Evolutionary conservation across 2,113 vertebrate species (phyloP).

Genomic region (Corythornis cristatus): DNA sequence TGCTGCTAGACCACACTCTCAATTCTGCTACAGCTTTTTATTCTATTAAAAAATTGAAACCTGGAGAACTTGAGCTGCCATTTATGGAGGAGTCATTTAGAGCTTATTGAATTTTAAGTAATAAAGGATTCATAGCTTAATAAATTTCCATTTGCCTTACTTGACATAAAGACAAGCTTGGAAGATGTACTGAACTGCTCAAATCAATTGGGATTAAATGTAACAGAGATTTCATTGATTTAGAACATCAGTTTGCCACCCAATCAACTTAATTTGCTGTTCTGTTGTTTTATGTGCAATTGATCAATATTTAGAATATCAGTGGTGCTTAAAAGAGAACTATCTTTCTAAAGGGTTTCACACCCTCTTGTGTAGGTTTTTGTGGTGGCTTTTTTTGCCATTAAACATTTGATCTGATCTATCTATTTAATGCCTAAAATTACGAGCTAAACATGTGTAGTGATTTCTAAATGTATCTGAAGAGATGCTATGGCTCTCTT

Average conservation of each 20-base stretch:
- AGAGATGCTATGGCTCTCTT: background rate
- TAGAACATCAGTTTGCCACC: background rate
- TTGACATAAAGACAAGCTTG: slow-evolving; percentile 11
- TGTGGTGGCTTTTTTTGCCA: background rate
- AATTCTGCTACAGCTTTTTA: background rate
- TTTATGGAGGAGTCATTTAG: slow-evolving; percentile 47
- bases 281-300: slow-evolving; percentile 38
- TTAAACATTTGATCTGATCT: background rate
- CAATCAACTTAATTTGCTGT: slow-evolving; percentile 54
- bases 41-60: slow-evolving; percentile 16
- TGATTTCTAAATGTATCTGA: background rate
- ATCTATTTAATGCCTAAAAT: background rate
- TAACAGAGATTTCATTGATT: slow-evolving; percentile 45
- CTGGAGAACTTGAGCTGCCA: background rate
- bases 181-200: slow-evolving; percentile 28
- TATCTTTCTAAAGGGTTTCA: background rate
- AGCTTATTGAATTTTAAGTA: slow-evolving; percentile 48
- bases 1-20: background rate
- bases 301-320: slow-evolving; percentile 46
- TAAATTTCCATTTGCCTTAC: slow-evolving; percentile 56
- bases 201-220: slow-evolving; percentile 46
- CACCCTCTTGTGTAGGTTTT: background rate
- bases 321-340: background rate
- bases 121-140: slow-evolving; percentile 64
- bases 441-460: background rate